Evolutionary conservation across 1,140 invertebrate species (phyloP).

Genomic region (Drosophila gunungcola): DNA sequence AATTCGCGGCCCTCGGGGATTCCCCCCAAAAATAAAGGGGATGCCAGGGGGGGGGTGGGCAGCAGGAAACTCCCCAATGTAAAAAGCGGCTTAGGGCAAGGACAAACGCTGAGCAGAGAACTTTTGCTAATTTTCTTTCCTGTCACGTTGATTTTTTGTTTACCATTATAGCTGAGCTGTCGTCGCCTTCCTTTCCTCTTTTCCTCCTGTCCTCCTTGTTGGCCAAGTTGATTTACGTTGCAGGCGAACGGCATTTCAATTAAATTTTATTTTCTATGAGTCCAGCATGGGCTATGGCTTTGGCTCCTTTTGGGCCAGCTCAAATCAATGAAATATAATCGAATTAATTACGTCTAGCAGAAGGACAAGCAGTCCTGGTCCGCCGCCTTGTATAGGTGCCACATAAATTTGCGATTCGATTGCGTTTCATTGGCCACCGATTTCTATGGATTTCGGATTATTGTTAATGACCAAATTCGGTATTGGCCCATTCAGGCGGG

Average conservation of each 20-base stretch:
- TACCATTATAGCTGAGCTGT: slow-evolving; percentile 80
- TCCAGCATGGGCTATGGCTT: slow-evolving; percentile 3
- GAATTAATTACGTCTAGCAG: slow-evolving; percentile 80
- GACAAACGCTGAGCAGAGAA: slow-evolving; percentile 57
- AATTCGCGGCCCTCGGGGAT: slow-evolving; percentile 72
- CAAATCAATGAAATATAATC: slow-evolving; percentile 84
- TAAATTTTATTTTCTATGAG: slow-evolving; percentile 82
- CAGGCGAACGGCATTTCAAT: slow-evolving; percentile 79
- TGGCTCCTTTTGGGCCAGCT: slow-evolving; percentile 31
- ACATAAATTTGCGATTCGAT: slow-evolving; percentile 80
- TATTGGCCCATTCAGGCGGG: slow-evolving; percentile 48
- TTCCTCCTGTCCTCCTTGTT: slow-evolving; percentile 11
- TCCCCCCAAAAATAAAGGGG: background rate
- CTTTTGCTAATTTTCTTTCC: slow-evolving; percentile 83
- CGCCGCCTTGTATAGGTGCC: slow-evolving; percentile 43
- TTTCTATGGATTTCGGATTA: slow-evolving; percentile 72
- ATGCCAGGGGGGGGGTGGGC: slow-evolving; percentile 9
- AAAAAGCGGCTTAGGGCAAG: slow-evolving; percentile 72
- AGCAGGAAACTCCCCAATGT: slow-evolving; percentile 35
- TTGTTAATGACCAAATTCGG: slow-evolving; percentile 76
- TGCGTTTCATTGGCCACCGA: slow-evolving; percentile 73
- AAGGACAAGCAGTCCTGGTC: slow-evolving; percentile 20
- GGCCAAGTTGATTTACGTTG: slow-evolving; percentile 76
- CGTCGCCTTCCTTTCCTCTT: slow-evolving; percentile 48
- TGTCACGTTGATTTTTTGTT: slow-evolving; percentile 83